Evolutionary conservation across 2,113 vertebrate species (phyloP).

Genomic region (Pao palembangensis): DNA sequence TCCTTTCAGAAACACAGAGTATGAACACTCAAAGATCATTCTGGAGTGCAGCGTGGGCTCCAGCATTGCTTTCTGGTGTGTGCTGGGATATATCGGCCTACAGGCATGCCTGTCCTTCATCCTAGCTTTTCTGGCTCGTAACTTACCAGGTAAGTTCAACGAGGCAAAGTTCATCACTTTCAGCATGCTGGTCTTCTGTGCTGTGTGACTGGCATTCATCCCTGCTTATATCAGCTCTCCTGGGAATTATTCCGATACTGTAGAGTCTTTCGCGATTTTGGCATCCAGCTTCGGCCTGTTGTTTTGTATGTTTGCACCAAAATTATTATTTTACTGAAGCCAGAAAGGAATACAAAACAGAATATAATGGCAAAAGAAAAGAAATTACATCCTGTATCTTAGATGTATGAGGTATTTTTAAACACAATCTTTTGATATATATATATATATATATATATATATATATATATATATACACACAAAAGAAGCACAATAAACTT

Average conservation of each 20-base stretch:
- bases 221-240: slow-evolving; percentile 75
- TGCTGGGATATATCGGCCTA: slow-evolving; percentile 71
- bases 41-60: slow-evolving; percentile 74
- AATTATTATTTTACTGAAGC: slow-evolving; percentile 72
- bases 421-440: too few species aligned
- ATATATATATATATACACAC: too few species aligned
- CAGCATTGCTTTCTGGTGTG: slow-evolving; percentile 65
- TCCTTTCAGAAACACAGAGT: slow-evolving; percentile 55
- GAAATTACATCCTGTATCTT: neutral
- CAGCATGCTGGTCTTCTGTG: slow-evolving; percentile 78
- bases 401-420: neutral
- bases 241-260: slow-evolving; percentile 70
- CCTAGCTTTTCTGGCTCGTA: slow-evolving; percentile 72
- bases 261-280: slow-evolving; percentile 74
- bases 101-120: slow-evolving; percentile 62
- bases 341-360: slow-evolving; percentile 72
- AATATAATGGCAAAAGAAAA: slow-evolving; percentile 58
- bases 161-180: slow-evolving; percentile 77
- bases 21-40: slow-evolving; percentile 57
- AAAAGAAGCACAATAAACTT: too few species aligned
- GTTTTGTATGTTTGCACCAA: slow-evolving; percentile 69
- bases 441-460: too few species aligned
- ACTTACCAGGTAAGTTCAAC: slow-evolving; percentile 75
- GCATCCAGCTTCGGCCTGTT: slow-evolving; percentile 72
- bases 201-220: slow-evolving; percentile 76